phyloP scores from a whole-genome alignment of 2,888 invertebrate species.

The Phyllotreta cruciferae region DNA sequence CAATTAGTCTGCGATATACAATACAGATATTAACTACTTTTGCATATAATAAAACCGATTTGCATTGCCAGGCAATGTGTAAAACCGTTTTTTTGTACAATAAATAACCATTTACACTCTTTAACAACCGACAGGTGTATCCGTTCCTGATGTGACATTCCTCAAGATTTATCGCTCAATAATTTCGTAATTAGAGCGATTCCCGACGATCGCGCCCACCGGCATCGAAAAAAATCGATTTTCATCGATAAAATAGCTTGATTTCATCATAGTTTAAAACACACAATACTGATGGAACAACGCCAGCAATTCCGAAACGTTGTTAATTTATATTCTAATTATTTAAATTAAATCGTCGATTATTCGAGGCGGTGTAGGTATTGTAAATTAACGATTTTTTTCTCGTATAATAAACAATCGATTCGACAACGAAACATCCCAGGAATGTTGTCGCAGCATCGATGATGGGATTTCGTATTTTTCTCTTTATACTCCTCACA shows the following conservation, averaged over 20 bases:
- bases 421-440: conserved; percentile 29
- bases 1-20: conserved; percentile 3
- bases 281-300: background rate
- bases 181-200: conserved; percentile 11
- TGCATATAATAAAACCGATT: background rate
- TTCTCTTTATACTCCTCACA: conserved; percentile 29
- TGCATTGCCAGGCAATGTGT: conserved; percentile 9
- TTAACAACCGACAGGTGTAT: conserved; percentile 19
- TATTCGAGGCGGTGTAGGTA: conserved; percentile 6
- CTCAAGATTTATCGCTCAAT: conserved; percentile 12
- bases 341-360: conserved; percentile 16
- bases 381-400: conserved; percentile 14
- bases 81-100: conserved; percentile 1
- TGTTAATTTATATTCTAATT: conserved; percentile 12
- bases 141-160: conserved; percentile 15
- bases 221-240: background rate
- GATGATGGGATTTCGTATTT: conserved; percentile 16
- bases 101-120: conserved; percentile 15
- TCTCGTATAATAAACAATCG: conserved; percentile 18
- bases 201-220: background rate
- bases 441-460: conserved; percentile 34
- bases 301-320: conserved; percentile 3
- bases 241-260: background rate
- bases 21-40: conserved; percentile 6
- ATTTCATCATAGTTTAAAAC: background rate